Base-by-base conservation (phyloP, 2,113 vertebrate genomes). In the Microtus montanus region DNA sequence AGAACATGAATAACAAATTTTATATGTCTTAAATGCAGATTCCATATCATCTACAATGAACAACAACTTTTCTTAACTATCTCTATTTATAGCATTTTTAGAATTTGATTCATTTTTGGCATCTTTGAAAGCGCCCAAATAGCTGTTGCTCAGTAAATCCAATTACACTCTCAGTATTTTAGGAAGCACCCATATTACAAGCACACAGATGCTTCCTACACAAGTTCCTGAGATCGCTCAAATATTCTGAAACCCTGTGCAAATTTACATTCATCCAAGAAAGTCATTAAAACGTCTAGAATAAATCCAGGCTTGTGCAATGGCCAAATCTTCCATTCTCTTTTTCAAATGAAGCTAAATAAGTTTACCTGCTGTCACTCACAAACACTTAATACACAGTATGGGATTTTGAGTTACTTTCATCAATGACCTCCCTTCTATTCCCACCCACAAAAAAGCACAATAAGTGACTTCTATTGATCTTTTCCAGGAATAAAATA, bases 361-460 rank as follows among this genome's bases (percentile, higher is more conserved):
- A 97, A 94, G 96, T 97, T 98, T 97, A 95, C 54, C 97, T 68
- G 41, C 44, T 97, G 47, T 84, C 82, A 97, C 89, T 97, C 47
- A 80, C 93, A 97, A 98, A 96, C 96, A 96, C 78, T 97, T 96
- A 95, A 93, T 95, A 98, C 94, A 89, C 8, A 77, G 8, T 79
- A 92, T 94, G 92, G 92, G 92, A 97, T 96, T 97, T 96, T 96
- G 96, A 98, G 97, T 97, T 98, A 98, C 95, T 71, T 30, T 77
- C 6, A 88, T 96, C 79, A 92, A 26, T 97, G 93, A 93, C 97
- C 95, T 97, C 52, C 9, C 8, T 73, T 92, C 66, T 97, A 92
- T 66, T 96, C 90, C 26, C 11, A 54, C 83, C 89, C 22, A 95
- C 85, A 95, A 96, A 47, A 96, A 98, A 97, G 90, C 87, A 96